Evolutionary conservation across 2,888 invertebrate species (phyloP).

Genomic region (Linhomoeus sp.): DNA sequence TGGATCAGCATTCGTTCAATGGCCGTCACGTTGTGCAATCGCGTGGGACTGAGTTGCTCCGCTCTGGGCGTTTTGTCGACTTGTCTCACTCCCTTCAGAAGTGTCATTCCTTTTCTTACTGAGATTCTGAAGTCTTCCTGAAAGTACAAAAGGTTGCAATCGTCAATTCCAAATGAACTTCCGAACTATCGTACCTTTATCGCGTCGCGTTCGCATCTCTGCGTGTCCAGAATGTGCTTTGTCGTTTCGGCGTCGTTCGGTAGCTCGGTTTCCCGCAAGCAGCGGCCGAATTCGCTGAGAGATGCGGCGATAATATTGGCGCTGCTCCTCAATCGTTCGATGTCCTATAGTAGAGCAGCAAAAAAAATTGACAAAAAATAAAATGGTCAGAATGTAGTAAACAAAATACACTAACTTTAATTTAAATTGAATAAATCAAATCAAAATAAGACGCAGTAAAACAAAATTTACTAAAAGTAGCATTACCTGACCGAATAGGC

Average conservation of each 20-base stretch:
- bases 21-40: conserved; percentile 55
- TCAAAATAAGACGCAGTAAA: too few species aligned
- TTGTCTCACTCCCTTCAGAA: conserved; percentile 43
- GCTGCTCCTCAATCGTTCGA: conserved; percentile 78
- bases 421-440: too few species aligned
- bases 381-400: too few species aligned
- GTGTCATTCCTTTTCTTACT: conserved; percentile 65
- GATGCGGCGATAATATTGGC: conserved; percentile 71
- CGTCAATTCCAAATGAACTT: too few species aligned
- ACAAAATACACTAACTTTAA: too few species aligned
- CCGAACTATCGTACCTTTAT: too few species aligned
- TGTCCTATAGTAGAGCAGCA: conserved; percentile 59
- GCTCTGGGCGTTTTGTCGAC: conserved; percentile 17
- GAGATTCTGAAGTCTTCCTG: conserved; percentile 64
- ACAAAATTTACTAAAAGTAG: too few species aligned
- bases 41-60: conserved; percentile 26
- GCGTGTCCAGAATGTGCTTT: conserved; percentile 60
- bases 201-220: conserved; percentile 37
- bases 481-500: too few species aligned
- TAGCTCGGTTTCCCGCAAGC: conserved; percentile 58
- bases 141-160: conserved; percentile 7
- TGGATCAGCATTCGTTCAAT: conserved; percentile 53
- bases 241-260: conserved; percentile 82
- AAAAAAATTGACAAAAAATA: too few species aligned
- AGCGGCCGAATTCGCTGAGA: conserved; percentile 64